Base-by-base conservation (phyloP, 2,888 invertebrate species). In the Xylophagus ater region DNA sequence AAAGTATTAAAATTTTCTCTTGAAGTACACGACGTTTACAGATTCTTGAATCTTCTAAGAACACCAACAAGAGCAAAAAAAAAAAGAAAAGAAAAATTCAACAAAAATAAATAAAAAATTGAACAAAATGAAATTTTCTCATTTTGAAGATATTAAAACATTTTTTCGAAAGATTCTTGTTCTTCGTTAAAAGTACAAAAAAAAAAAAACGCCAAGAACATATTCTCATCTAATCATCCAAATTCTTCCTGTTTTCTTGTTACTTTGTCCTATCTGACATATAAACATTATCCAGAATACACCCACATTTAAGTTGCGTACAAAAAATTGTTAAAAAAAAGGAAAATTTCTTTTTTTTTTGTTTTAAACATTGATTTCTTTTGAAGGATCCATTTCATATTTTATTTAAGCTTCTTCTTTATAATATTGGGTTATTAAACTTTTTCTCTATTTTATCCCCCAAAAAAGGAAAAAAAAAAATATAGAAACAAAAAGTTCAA, bases 91-190 rank as follows among this genome's bases (percentile, higher is more conserved):
- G n/a, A n/a, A n/a, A n/a, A n/a, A n/a, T n/a, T n/a, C n/a, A n/a
- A n/a, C n/a, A n/a, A n/a, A n/a, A n/a, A 41, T 41, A 39, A 38
- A 32, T 35, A 37, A 41, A 39, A 44, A 44, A 44, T 44, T 44
- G 44, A 39, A 41, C 39, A 33, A 44, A 44, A 44, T 44, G 41
- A 44, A 44, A 44, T 44, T 44, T 44, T 37, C 39, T 32, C 39
- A 39, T 44, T 44, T 41, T 34, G 37, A 30, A 29, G 37, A 44
- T 35, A 41, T 41, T 41, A 44, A 44, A 44, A 30, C 25, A 37
- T 36, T 23, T 35, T 33, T 23, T 19, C 28, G 26, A 32, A 38
- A 13, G 30, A 41, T 30, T 34, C 34, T 25, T 30, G 9, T 25
- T 20, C 40, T 19, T 17, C 29, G 34, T 34, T 34, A 19, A 19